These are phyloP conservation scores for Hippolais icterina DNA, from an alignment of 2,113 vertebrate genomes.

Conservation along the genomic window DNA sequence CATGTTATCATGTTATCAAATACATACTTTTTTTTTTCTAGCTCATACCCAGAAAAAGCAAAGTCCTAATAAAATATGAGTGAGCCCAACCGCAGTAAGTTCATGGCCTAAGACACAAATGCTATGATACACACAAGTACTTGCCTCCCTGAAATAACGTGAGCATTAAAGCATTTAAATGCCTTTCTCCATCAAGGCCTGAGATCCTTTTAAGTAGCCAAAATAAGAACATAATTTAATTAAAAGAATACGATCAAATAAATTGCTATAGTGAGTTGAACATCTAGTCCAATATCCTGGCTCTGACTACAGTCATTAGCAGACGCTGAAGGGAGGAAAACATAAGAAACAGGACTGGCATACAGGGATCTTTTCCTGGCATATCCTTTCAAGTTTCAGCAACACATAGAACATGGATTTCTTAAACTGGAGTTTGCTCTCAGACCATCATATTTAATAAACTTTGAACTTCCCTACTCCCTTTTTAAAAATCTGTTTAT, in stretches of 20 bases:
- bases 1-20: background rate
- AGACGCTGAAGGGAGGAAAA: background rate
- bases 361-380: background rate
- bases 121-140: background rate
- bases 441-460: background rate
- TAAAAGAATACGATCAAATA: conserved; percentile 19
- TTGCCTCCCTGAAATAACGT: background rate
- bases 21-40: background rate
- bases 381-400: background rate
- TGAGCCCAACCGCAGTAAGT: conserved; percentile 5
- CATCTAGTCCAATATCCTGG: conserved; percentile 23
- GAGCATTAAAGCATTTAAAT: background rate
- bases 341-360: background rate
- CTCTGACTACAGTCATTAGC: background rate
- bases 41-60: background rate
- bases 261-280: conserved; percentile 24
- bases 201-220: background rate
- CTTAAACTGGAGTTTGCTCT: background rate
- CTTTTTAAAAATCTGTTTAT: background rate
- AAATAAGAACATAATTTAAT: conserved; percentile 48
- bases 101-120: background rate
- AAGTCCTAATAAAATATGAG: background rate
- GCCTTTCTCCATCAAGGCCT: background rate
- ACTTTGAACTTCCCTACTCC: background rate
- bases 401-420: background rate